These are phyloP conservation scores for Indicator indicator DNA, from an alignment of 2,113 vertebrate species.

Conservation along the genomic window DNA sequence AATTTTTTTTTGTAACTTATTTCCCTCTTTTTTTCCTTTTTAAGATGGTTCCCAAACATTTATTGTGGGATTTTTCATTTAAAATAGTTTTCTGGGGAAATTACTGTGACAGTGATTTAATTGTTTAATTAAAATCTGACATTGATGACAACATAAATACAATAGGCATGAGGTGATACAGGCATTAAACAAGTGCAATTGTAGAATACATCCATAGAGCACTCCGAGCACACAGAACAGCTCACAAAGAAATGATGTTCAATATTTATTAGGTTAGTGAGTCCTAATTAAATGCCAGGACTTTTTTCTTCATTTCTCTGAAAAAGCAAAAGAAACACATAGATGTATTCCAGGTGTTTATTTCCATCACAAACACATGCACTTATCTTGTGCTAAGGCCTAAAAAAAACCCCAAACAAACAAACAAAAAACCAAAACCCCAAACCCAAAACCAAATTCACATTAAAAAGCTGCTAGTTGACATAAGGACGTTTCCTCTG, in stretches of 20 bases:
- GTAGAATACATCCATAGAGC: constrained; percentile 23
- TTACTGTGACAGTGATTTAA: constrained; percentile 68
- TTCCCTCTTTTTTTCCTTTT: not conserved
- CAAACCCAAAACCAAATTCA: not conserved
- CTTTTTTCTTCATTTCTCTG: constrained; percentile 60
- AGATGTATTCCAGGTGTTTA: constrained; percentile 46
- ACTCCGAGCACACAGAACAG: not conserved
- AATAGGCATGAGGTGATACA: constrained; percentile 33
- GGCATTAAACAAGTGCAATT: constrained; percentile 43
- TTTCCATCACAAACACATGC: constrained; percentile 35
- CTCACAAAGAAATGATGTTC: constrained; percentile 62
- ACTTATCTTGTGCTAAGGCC: not conserved
- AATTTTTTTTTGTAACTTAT: constrained; percentile 47
- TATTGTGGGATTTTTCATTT: constrained; percentile 67
- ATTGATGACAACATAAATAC: constrained; percentile 62
- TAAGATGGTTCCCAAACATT: constrained; percentile 47
- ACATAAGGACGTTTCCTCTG: not conserved
- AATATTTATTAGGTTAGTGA: constrained; percentile 71
- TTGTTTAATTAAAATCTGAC: constrained; percentile 70
- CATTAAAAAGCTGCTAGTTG: not conserved
- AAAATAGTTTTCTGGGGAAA: constrained; percentile 62
- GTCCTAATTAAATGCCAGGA: constrained; percentile 67
- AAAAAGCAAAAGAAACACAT: constrained; percentile 47
- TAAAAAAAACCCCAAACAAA: not conserved
- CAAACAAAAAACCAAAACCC: not conserved